A percentile compares a stretch with the other conserved stretches of the same genome.
Conservation (phyloP, 92 coral and sea anemone species). For the Epizoanthus illoricatus region DNA sequence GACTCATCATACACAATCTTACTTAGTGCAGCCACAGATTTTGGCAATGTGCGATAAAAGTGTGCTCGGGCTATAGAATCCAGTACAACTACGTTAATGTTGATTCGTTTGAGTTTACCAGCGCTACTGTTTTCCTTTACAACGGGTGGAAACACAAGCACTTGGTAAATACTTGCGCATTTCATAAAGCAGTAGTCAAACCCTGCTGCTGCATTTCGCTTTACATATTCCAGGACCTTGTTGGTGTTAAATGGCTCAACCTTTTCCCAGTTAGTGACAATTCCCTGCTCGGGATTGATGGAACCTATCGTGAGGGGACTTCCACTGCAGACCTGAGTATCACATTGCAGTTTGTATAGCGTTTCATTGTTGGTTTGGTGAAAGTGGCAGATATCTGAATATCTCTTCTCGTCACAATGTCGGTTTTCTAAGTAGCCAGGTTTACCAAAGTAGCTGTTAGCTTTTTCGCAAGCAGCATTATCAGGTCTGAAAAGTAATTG, state of each 20-base stretch:
- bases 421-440: slow-evolving; percentile 38
- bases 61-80: slow-evolving; percentile 65
- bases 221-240: slow-evolving; percentile 33
- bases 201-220: slow-evolving; percentile 43
- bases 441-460: slow-evolving; percentile 3
- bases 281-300: slow-evolving; percentile 24
- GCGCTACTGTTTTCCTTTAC: neutral
- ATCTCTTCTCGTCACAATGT: slow-evolving; percentile 19
- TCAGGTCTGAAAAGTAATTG: slow-evolving; percentile 1
- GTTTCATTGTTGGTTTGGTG: neutral
- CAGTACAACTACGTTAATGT: slow-evolving; percentile 56
- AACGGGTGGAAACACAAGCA: slow-evolving; percentile 46
- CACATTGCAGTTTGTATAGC: slow-evolving; percentile 2
- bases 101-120: slow-evolving; percentile 34
- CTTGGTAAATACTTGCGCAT: slow-evolving; percentile 54
- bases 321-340: slow-evolving; percentile 21
- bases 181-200: slow-evolving; percentile 47
- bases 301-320: slow-evolving; percentile 31
- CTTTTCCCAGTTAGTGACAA: slow-evolving; percentile 23
- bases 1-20: slow-evolving; percentile 54
- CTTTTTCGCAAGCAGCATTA: slow-evolving; percentile 4
- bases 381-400: slow-evolving; percentile 25
- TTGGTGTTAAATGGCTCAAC: slow-evolving; percentile 20
- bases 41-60: slow-evolving; percentile 58
- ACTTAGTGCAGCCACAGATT: slow-evolving; percentile 56